A percentile compares a stretch with the other conserved stretches of the same genome.
Conservation (phyloP, 2,888 invertebrate genomes). For the Thecophora atra region DNA sequence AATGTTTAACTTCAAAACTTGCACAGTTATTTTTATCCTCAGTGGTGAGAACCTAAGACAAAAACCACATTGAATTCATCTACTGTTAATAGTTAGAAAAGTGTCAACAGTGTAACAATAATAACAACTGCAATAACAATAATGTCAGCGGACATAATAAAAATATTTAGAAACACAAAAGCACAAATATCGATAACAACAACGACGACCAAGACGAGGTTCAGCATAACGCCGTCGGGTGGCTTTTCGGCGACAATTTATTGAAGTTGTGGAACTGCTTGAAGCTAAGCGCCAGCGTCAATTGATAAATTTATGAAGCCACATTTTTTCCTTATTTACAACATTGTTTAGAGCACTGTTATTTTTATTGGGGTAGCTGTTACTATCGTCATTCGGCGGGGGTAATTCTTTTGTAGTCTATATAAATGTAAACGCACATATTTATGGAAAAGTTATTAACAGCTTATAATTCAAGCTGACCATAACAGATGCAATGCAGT, state of each 20-base stretch:
- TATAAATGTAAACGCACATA: too few species aligned
- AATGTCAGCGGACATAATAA: neutral
- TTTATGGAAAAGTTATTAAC: constrained; percentile 10
- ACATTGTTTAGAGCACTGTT: constrained; percentile 16
- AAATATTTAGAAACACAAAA: neutral
- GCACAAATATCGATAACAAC: neutral
- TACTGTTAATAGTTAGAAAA: too few species aligned
- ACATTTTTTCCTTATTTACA: neutral
- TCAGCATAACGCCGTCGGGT: neutral
- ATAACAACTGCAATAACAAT: neutral
- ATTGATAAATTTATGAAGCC: constrained; percentile 35
- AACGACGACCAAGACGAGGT: constrained; percentile 6
- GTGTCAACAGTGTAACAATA: too few species aligned
- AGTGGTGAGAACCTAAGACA: neutral
- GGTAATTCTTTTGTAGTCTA: neutral
- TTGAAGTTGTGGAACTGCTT: neutral
- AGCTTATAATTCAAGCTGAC: constrained; percentile 25
- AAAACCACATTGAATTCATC: neutral
- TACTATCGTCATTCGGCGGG: neutral
- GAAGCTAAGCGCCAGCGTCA: constrained; percentile 19
- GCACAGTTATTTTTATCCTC: constrained; percentile 24
- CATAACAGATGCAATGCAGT: constrained; percentile 21
- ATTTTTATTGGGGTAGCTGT: constrained; percentile 7
- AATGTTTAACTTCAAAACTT: constrained; percentile 8
- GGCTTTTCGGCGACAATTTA: neutral